Percentiles rank a stretch among this genome's conserved stretches.
Conservation (phyloP, 1,140 invertebrate species). For the Arion vulgaris region DNA sequence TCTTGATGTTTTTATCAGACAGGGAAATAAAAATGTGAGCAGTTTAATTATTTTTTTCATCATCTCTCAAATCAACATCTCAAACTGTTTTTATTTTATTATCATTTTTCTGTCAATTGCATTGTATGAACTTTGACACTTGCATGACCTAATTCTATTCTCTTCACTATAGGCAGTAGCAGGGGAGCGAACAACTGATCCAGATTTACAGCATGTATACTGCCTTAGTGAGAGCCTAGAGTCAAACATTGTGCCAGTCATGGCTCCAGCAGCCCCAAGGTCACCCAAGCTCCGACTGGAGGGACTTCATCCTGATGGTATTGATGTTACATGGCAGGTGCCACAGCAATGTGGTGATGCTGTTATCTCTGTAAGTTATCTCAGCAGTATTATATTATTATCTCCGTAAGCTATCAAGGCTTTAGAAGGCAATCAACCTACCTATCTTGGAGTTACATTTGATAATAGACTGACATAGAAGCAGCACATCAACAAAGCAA, state of each 20-base stretch:
- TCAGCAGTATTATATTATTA: background rate
- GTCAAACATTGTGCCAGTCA: slow-evolving; percentile 69
- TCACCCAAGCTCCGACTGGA: slow-evolving; percentile 69
- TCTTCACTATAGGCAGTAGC: slow-evolving; percentile 56
- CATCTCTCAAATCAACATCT: too few relatives aligned
- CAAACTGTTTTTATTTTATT: too few relatives aligned
- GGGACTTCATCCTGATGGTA: slow-evolving; percentile 67
- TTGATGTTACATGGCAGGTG: slow-evolving; percentile 70
- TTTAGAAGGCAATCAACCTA: too few relatives aligned
- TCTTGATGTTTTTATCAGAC: too few relatives aligned
- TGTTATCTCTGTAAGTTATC: slow-evolving; percentile 63
- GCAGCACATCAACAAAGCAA: too few relatives aligned
- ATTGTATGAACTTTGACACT: background rate
- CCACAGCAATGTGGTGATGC: slow-evolving; percentile 72
- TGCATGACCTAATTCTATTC: background rate
- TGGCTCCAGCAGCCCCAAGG: slow-evolving; percentile 67
- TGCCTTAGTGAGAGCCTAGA: slow-evolving; percentile 65
- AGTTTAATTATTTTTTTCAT: too few relatives aligned
- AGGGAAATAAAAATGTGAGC: too few relatives aligned
- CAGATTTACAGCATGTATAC: slow-evolving; percentile 62
- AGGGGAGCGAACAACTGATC: slow-evolving; percentile 61
- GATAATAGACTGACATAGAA: too few relatives aligned
- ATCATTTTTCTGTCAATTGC: too few relatives aligned
- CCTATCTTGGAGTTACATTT: too few relatives aligned
- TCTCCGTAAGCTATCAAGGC: too few relatives aligned